Base-by-base conservation (phyloP, 1,140 invertebrate species). In the Drosophila fuyamai region DNA sequence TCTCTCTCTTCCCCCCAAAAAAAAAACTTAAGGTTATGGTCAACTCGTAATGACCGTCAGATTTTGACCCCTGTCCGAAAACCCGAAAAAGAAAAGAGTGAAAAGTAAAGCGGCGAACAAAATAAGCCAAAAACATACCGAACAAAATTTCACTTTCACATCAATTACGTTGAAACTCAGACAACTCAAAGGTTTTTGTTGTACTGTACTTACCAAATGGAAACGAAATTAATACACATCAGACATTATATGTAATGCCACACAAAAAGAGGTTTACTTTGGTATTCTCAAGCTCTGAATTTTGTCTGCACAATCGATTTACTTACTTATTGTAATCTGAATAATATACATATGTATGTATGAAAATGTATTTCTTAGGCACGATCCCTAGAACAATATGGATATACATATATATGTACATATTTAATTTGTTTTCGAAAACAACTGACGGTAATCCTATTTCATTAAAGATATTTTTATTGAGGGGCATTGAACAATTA, bases 141-240 rank as follows among this genome's bases (percentile, higher is more conserved):
- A 40, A 74, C 67, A 70, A 76, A 85, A 89, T 89, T 89, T 89
- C 81, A 90, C 81, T 89, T 81, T 85, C 85, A 81, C 81, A 90
- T 90, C 86, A 90, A 89, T 90, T 85, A 84, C 85, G 71, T 63
- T 65, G 66, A 48, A 53, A 23, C 40, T 41, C 51, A 23, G 46
- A 51, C 46, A 35, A 46, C 59, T 63, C 44, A 81, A 74, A 50
- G 41, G 38, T 55, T 67, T 65, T 51, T 50, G 56, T 65, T 74
- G 74, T 78, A 81, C 74, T 81, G 79, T 85, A 76, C 75, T 72
- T 71, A 35, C 9, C 10, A 44, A 57, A 5, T 9, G 14, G 10
- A 23, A 38, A 18, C 8, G 59, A 56, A 40, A 41, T 29, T 29
- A 12, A 54, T 10, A 40, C 35, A 18, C 50, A 18, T 32, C 48